phyloP scores from a whole-genome alignment of 2,113 vertebrate genomes.

The Tauraco erythrolophus region DNA sequence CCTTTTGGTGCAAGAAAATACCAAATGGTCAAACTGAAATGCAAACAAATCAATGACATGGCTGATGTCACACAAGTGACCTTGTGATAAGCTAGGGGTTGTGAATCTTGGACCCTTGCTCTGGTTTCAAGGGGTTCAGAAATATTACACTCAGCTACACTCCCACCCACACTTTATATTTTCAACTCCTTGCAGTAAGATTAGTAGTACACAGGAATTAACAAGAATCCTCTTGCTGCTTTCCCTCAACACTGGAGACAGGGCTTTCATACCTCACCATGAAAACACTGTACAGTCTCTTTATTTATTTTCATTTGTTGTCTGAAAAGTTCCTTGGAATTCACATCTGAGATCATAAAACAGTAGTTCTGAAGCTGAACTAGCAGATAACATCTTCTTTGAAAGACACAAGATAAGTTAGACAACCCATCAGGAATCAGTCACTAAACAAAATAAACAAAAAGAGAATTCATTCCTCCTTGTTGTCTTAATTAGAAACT shows the following conservation, averaged over 20 bases:
- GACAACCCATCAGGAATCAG: not conserved
- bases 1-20: not conserved
- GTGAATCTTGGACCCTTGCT: not conserved
- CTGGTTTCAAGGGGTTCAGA: not conserved
- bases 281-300: not conserved
- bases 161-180: not conserved
- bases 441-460: not conserved
- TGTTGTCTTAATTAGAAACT: not conserved
- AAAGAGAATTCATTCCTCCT: not conserved
- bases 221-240: not conserved
- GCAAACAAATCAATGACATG: not conserved
- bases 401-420: not conserved
- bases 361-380: not conserved
- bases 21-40: not conserved
- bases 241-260: not conserved
- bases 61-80: not conserved
- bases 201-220: not conserved
- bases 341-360: not conserved
- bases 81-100: not conserved
- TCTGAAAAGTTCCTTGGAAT: not conserved
- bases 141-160: not conserved
- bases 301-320: not conserved
- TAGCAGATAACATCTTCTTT: not conserved
- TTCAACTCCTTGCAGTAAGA: not conserved
- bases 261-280: not conserved